Conservation (phyloP, 2,888 invertebrate genomes). For the Cantharis lateralis region DNA sequence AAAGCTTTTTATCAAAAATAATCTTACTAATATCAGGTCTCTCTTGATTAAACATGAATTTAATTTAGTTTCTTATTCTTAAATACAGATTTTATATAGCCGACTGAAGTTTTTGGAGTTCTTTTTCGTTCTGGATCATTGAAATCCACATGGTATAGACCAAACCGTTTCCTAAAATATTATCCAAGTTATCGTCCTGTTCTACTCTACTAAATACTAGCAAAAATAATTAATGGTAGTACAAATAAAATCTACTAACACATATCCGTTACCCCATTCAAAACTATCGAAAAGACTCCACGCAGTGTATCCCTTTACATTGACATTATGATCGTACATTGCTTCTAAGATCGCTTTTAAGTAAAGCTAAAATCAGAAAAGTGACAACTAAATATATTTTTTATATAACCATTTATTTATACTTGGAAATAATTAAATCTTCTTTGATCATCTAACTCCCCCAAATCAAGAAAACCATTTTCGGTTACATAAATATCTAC, state of each 20-base stretch:
- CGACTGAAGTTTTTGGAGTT: background rate
- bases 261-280: constrained; percentile 45
- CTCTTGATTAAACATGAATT: no score
- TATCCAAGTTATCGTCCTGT: background rate
- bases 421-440: constrained; percentile 52
- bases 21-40: no score
- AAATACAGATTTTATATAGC: background rate
- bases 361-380: constrained; percentile 34
- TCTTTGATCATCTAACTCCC: constrained; percentile 57
- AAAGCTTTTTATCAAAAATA: no score
- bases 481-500: constrained; percentile 62
- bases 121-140: background rate
- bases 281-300: constrained; percentile 49
- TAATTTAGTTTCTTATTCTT: background rate
- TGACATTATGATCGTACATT: constrained; percentile 39
- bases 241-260: constrained; percentile 30
- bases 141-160: background rate
- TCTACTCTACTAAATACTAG: background rate
- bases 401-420: background rate
- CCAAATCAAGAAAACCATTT: constrained; percentile 61
- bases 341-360: constrained; percentile 39
- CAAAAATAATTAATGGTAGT: no score
- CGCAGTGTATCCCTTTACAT: constrained; percentile 41
- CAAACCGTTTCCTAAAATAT: background rate
- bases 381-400: background rate